Percentiles rank a stretch among this genome's conserved stretches.
phyloP scores from a whole-genome alignment of 2,113 vertebrate genomes.

The Dasyurus viverrinus region DNA sequence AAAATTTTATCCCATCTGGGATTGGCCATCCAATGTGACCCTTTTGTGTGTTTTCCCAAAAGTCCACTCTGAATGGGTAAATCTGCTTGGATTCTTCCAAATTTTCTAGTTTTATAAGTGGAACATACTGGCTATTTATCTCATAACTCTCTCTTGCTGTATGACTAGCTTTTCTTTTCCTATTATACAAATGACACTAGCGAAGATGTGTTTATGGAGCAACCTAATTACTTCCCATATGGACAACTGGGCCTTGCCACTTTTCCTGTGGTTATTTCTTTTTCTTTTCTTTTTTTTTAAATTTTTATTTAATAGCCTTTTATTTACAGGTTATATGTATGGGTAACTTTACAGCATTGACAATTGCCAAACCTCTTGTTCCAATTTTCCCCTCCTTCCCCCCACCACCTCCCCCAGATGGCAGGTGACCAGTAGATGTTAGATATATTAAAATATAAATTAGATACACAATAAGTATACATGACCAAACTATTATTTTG shows the following conservation, averaged over 20 bases:
- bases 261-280: neutral
- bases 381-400: no score
- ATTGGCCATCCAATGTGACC: neutral
- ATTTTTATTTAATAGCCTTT: no score
- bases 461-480: no score
- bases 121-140: neutral
- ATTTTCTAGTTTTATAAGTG: neutral
- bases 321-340: no score
- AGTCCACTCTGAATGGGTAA: neutral
- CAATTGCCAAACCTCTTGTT: no score
- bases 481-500: no score
- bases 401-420: no score
- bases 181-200: neutral
- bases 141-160: neutral
- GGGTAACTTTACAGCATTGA: no score
- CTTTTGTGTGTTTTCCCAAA: neutral
- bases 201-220: neutral
- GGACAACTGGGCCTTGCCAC: neutral
- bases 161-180: neutral
- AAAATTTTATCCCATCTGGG: neutral
- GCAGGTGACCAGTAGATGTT: no score
- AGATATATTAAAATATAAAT: no score
- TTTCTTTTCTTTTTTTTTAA: no score
- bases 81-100: neutral
- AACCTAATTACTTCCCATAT: neutral